Base-by-base conservation (phyloP, 2,797 vertebrate genomes). In the Leucoraja ocellata region DNA sequence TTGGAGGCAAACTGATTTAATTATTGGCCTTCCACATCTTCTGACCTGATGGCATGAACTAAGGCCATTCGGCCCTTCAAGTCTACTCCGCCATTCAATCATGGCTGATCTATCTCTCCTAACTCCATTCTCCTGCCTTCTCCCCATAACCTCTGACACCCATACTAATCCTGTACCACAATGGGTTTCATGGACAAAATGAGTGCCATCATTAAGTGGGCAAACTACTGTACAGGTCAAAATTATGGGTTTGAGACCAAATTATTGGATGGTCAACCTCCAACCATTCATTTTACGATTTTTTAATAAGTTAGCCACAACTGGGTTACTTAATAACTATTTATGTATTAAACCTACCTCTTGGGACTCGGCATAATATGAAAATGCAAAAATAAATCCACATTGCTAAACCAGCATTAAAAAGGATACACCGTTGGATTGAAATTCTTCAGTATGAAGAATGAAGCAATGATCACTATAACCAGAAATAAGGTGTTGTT, bases 361-460 rank as follows among this genome's bases (percentile, higher is more conserved):
- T 79, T 79, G 32, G 14, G 14, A 14, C 78, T 39, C 13, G 16
- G 78, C 32, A 54, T 32, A 1, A n/a, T 14, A 21, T 18, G 16
- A 7, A 65, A 68, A 68, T n/a, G 16, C n/a, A 88, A 68, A 88
- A 68, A 65, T 58, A 84, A 58, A 28, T 68, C 13, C n/a, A 65
- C 2, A 32, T 8, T 65, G 61, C 16, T 68, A 88, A 61, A 13
- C 32, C 58, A 36, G 21, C n/a, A 68, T 73, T 23, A 79, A 65
- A 95, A 98, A 99, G 97, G 98, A 99, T 99, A 99, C 99, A 99
- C 98, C 0, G 98, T 98, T 92, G 99, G 99, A 96, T 99, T 99
- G 97, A 99, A 99, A 96, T 99, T 99, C 98, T 97, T 99, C 95
- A 99, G 95, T 94, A 99, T 94, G 94, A 99, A 99, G 96, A 99